Base-by-base conservation (phyloP, 2,113 vertebrate genomes). In the Meleagris gallopavo region DNA sequence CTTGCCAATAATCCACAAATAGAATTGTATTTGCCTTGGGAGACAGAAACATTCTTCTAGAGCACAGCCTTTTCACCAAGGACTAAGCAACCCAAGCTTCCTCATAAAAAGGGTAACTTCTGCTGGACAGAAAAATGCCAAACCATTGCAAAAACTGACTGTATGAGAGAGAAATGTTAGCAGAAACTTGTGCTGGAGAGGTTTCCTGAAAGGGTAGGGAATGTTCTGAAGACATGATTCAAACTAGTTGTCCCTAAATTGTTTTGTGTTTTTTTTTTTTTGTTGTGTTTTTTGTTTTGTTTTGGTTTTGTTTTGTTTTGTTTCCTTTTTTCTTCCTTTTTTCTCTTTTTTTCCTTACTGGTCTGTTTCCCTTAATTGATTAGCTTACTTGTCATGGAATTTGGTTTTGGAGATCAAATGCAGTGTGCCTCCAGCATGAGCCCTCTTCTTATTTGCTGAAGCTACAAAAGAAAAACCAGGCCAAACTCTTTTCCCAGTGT, bases 401-500 rank as follows among this genome's bases (percentile, higher is more conserved):
- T 89, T 18, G 21, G 41, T 2, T 9, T 38, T 0, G 0, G n/a
- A 58, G 27, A n/a, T 38, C 2, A 6, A 17, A 54, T 73, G 73
- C 34, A 43, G 11, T 21, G 12, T 57, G n/a, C 0, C 16, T 12
- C 9, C 20, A 85, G 29, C 9, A 62, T 24, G 21, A 84, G 11
- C 57, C 19, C 8, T 85, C 30, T 77, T 48, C 45, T 72, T 89
- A 72, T 29, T 40, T 72, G 48, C 19, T 41, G 62, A 76, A 87
- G 58, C 19, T 87, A 69, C 5, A 76, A 79, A 88, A 82, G 9
- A 34, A 75, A 94, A 90, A 84, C 32, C 32, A 57, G 27, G 24
- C 19, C 73, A 71, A 13, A 67, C 38, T 81, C 3, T 58, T 83
- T 88, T 36, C 25, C 41, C 34, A 9, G 13, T 32, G 30, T 78